Percentiles rank a stretch among this genome's conserved stretches.
Evolutionary conservation across 2,888 invertebrate species (phyloP).

Genomic region (Andricus curvator): DNA sequence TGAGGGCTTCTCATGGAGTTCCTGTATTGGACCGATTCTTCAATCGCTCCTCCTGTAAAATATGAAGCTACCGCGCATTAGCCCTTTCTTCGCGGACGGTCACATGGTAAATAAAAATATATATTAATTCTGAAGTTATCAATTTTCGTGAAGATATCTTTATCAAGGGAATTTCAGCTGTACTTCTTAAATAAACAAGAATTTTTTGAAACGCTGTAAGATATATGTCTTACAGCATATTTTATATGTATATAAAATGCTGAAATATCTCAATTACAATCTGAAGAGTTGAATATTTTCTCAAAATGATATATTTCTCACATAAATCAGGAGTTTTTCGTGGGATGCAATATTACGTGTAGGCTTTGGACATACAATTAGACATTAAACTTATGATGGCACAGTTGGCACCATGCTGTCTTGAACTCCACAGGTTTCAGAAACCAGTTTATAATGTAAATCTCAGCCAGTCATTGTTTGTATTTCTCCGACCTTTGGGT

Average conservation of each 20-base stretch:
- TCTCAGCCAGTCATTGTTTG: constrained; percentile 39
- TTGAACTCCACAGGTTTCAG: constrained; percentile 19
- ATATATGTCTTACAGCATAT: neutral
- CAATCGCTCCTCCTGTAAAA: too few species aligned
- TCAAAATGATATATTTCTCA: constrained; percentile 9
- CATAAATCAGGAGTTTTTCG: constrained; percentile 26
- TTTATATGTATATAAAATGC: neutral
- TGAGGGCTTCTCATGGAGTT: too few species aligned
- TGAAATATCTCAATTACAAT: constrained; percentile 20
- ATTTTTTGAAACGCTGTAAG: constrained; percentile 2
- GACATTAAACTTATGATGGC: constrained; percentile 37
- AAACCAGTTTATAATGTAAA: constrained; percentile 36
- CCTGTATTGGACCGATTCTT: too few species aligned
- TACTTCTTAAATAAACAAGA: neutral
- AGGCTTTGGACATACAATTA: constrained; percentile 25
- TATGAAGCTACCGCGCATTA: too few species aligned
- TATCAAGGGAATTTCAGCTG: too few species aligned
- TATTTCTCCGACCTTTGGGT: constrained; percentile 6
- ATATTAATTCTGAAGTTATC: too few species aligned
- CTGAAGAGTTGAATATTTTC: constrained; percentile 30
- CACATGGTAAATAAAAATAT: too few species aligned
- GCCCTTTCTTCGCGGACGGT: too few species aligned
- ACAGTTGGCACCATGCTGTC: constrained; percentile 30
- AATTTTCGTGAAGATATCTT: neutral
- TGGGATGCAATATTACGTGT: constrained; percentile 19